Evolutionary conservation across 2,888 invertebrate genomes (phyloP), one percentile per base, ranked within the genome.

Genomic region (Spisula subtruncata): DNA sequence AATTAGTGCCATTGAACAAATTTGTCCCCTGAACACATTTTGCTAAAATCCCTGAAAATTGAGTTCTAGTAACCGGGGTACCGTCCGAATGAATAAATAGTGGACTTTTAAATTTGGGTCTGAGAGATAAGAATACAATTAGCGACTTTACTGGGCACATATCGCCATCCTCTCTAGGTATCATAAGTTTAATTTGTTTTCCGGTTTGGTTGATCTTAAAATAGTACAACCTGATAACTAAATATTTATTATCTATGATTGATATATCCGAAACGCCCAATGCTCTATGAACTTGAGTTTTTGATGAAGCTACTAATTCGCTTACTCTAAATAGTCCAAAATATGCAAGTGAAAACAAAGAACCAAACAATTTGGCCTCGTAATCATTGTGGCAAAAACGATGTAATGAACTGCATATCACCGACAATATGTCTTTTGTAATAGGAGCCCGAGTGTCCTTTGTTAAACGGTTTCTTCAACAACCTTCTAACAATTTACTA

Each of bases 401-500:
- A 5, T 12, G 8, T 8, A 48, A 12, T 5, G 48, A 48, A 48
- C 12, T 48, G 12, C 48, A 48, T 5, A 48, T 12, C 8, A 48
- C 48, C 48, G 8, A 8, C 8, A 48, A 12, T 48, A 48, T 12
- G 8, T 5, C 5, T 48, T 8, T 12, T 8, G 12, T 48, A 48
- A 12, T 12, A 5, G 48, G 48, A 12, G 48, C 48, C 12, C 48
- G 48, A 12, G 5, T 48, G 12, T 48, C 48, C 5, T 48, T 5
- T 12, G 48, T 48, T 8, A 12, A 12, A 48, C 87, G 66, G 16
- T 14, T 48, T 10, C 83, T 32, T 0, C 29, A 32, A 60, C 51
- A 84, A 6, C 87, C 87, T 48, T 88, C 87, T 0, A 80, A 46
- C 20, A 83, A 14, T 25, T 88, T 88, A 29, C 46, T 83, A 48